Conservation (phyloP, 2,797 vertebrate genomes). For the Simalia tracyae region DNA sequence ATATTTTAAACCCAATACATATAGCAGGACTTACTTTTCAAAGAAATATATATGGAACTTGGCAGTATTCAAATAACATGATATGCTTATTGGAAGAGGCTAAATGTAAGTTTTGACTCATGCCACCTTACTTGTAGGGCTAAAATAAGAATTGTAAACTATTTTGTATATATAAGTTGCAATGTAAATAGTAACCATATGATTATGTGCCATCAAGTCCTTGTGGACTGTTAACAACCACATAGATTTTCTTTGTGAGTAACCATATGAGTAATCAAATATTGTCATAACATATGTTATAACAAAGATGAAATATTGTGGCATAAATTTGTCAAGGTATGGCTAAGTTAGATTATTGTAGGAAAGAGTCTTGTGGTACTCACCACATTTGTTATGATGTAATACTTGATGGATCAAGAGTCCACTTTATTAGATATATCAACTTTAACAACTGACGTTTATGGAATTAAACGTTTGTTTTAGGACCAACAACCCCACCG, state of each 20-base stretch:
- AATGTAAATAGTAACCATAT: neutral
- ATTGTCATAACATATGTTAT: neutral
- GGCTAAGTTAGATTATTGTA: neutral
- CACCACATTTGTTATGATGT: neutral
- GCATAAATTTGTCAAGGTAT: neutral
- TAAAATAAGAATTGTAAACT: neutral
- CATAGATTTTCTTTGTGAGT: neutral
- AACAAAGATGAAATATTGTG: neutral
- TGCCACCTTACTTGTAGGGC: neutral
- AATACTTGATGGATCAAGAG: neutral
- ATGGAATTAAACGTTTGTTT: neutral
- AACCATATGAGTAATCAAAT: neutral
- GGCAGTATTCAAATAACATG: neutral
- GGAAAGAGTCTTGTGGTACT: neutral
- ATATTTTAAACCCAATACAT: neutral
- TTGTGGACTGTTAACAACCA: neutral
- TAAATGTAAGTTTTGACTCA: neutral
- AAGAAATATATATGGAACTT: neutral
- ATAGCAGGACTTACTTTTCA: neutral
- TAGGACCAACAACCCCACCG: neutral
- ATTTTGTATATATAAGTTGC: neutral
- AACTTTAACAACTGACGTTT: neutral
- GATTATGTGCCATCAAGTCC: neutral
- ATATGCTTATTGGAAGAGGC: neutral
- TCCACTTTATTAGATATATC: neutral